A percentile compares a stretch with the other conserved stretches of the same genome.
Evolutionary conservation across 2,888 invertebrate species (phyloP).

Genomic region (Tetranychus truncatus): DNA sequence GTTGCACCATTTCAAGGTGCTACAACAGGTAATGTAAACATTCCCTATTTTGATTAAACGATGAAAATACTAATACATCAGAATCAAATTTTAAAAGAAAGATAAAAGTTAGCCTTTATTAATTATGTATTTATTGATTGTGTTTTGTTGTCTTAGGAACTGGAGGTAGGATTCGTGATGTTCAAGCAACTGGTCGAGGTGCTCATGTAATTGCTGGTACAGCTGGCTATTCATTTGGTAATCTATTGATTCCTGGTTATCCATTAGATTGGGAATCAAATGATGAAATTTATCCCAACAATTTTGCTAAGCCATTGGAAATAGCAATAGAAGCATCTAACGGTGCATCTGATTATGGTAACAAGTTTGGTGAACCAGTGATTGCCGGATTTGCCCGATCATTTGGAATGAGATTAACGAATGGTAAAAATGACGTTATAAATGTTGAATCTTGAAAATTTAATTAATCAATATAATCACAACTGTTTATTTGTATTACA

Average conservation of each 20-base stretch:
- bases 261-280: constrained; percentile 66
- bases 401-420: constrained; percentile 52
- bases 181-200: constrained; percentile 83
- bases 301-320: constrained; percentile 73
- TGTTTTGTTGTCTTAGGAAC: constrained; percentile 44
- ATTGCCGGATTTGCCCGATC: constrained; percentile 75
- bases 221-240: constrained; percentile 89
- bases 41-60: too few species aligned
- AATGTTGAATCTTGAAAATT: neutral
- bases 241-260: constrained; percentile 71
- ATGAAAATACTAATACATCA: too few species aligned
- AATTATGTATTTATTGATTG: neutral
- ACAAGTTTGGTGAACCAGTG: constrained; percentile 94
- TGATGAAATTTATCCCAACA: constrained; percentile 51
- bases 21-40: constrained; percentile 45
- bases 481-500: neutral
- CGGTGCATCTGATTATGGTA: constrained; percentile 95
- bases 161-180: constrained; percentile 82
- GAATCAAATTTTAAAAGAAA: too few species aligned
- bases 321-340: constrained; percentile 87
- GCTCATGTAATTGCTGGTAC: constrained; percentile 86
- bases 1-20: constrained; percentile 96
- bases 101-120: neutral
- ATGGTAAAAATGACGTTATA: constrained; percentile 28
- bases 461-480: too few species aligned